Percentiles rank a stretch among this genome's conserved stretches.
Conservation (phyloP, 1,140 invertebrate species). For the Drosophila tropicalis region DNA sequence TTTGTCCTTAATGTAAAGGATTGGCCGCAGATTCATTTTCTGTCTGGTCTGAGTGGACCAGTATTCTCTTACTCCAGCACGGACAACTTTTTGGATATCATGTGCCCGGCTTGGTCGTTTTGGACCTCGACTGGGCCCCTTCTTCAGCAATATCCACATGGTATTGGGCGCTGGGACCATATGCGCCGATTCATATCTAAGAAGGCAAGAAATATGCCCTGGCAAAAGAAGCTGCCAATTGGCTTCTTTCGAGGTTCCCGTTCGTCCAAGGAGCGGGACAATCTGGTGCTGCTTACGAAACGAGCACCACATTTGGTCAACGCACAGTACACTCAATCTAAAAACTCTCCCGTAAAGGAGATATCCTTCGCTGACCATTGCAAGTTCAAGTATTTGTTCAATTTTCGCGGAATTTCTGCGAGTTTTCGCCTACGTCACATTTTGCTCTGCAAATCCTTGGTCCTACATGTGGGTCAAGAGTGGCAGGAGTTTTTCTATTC, state of each 20-base stretch:
- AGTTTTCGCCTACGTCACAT: conserved; percentile 98
- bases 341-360: conserved; percentile 84
- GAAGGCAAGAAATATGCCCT: conserved; percentile 87
- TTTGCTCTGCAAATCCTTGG: conserved; percentile 95
- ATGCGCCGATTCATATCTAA: conserved; percentile 87
- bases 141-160: conserved; percentile 91
- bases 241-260: conserved; percentile 97
- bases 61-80: conserved; percentile 98
- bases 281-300: conserved; percentile 92
- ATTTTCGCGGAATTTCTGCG: conserved; percentile 98
- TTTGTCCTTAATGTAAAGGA: conserved; percentile 95
- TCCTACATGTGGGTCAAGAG: conserved; percentile 96
- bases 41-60: conserved; percentile 84
- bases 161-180: conserved; percentile 95
- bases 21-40: conserved; percentile 91
- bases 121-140: conserved; percentile 96
- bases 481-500: conserved; percentile 98
- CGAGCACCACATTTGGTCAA: conserved; percentile 91
- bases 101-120: conserved; percentile 98
- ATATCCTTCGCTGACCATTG: conserved; percentile 96
- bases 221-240: conserved; percentile 89
- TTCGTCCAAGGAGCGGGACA: conserved; percentile 94
- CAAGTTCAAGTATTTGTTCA: conserved; percentile 96
- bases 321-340: conserved; percentile 94
- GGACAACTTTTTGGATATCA: conserved; percentile 93